These are phyloP conservation scores for Orchestes rusci DNA, from an alignment of 2,888 invertebrate genomes.

Conservation along the genomic window DNA sequence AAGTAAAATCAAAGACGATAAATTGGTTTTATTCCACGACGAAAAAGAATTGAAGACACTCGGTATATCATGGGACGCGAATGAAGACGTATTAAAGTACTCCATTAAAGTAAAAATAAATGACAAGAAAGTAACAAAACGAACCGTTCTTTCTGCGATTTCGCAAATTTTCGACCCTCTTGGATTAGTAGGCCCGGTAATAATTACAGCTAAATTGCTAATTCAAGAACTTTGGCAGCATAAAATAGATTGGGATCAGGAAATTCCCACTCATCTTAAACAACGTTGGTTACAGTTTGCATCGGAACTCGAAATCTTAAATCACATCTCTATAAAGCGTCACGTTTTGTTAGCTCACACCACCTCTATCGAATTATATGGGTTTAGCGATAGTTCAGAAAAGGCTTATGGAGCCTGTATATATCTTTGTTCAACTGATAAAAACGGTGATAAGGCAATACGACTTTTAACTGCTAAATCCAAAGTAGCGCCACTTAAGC, in stretches of 20 bases:
- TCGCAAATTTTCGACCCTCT: constrained; percentile 11
- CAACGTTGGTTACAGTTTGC: constrained; percentile 4
- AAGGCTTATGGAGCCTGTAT: constrained; percentile 29
- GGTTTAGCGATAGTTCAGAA: constrained; percentile 28
- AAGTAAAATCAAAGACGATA: constrained; percentile 8
- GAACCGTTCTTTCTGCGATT: constrained; percentile 1
- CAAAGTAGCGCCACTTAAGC: constrained; percentile 30
- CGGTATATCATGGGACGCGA: constrained; percentile 5
- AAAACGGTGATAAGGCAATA: not conserved
- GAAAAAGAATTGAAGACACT: constrained; percentile 13
- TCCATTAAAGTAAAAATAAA: not conserved
- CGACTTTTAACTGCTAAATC: constrained; percentile 29
- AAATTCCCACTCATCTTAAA: constrained; percentile 2
- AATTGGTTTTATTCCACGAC: constrained; percentile 8
- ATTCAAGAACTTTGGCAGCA: constrained; percentile 7
- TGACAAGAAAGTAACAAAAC: constrained; percentile 1
- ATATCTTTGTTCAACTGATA: constrained; percentile 25
- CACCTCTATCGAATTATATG: constrained; percentile 18
- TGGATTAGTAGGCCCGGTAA: constrained; percentile 6
- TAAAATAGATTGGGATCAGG: constrained; percentile 7
- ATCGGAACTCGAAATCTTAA: constrained; percentile 1
- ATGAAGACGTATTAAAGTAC: constrained; percentile 1
- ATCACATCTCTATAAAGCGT: constrained; percentile 2
- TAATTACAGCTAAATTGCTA: constrained; percentile 7
- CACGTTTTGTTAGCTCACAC: not conserved